Conservation (phyloP, 2,797 vertebrate species). For the Acrossocheilus wenchowensis region DNA sequence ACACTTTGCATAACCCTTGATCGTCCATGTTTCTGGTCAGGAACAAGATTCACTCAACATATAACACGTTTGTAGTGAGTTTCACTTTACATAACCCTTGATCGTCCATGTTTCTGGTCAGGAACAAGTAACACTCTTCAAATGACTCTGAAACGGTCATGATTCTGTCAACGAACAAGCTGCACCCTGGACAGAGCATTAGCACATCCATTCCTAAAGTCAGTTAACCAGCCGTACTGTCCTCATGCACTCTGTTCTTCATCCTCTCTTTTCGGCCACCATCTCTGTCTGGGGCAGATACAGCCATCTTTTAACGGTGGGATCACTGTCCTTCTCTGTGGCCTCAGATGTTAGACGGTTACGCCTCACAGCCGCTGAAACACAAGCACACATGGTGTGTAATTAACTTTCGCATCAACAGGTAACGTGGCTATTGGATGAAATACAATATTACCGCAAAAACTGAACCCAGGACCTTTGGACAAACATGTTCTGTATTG, state of each 20-base stretch:
- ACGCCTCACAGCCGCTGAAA: slow-evolving; percentile 19
- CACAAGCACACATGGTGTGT: neutral
- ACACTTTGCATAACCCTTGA: too few species aligned
- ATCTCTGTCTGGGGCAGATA: slow-evolving; percentile 37
- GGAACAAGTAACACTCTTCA: too few species aligned
- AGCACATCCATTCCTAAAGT: neutral
- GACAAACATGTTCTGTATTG: too few species aligned
- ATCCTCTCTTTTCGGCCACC: slow-evolving; percentile 26
- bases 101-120: too few species aligned
- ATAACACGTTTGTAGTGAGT: too few species aligned
- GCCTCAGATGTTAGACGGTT: slow-evolving; percentile 17
- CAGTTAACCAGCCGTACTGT: neutral
- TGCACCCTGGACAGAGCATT: neutral
- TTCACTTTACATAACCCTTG: too few species aligned
- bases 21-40: too few species aligned
- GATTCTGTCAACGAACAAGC: neutral
- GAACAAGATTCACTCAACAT: too few species aligned
- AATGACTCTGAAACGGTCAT: too few species aligned
- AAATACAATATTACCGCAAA: too few species aligned
- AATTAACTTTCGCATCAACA: neutral
- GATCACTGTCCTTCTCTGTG: slow-evolving; percentile 22
- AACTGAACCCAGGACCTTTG: too few species aligned
- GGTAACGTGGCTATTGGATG: too few species aligned
- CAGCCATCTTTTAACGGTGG: slow-evolving; percentile 12
- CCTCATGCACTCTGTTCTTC: neutral